Conservation (phyloP, 2,113 vertebrate species). For the Psittacara wagleri region DNA sequence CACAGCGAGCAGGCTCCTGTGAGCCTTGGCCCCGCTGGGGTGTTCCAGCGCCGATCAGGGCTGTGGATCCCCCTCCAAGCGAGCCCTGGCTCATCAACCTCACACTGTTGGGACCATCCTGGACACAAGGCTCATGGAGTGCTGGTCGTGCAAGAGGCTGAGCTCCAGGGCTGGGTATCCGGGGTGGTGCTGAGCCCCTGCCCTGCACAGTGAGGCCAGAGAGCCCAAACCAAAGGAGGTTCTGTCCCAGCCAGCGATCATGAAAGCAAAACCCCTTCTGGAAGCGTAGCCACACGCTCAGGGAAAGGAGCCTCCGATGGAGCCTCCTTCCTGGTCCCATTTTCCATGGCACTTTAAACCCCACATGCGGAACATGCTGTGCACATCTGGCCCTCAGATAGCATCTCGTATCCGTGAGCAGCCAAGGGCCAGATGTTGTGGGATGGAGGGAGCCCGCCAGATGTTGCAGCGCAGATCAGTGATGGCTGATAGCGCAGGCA, state of each 20-base stretch:
- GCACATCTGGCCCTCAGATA: not conserved
- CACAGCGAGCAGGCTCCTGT: not conserved
- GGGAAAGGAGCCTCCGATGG: not conserved
- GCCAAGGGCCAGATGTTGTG: not conserved
- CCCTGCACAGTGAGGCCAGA: accelerated
- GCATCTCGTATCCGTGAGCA: not conserved
- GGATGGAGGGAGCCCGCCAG: not conserved
- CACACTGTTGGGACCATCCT: not conserved
- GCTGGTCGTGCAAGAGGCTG: not conserved
- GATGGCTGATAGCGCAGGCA: not conserved
- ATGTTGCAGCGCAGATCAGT: not conserved
- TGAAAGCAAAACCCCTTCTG: not conserved
- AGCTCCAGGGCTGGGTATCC: not conserved
- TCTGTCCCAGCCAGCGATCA: not conserved
- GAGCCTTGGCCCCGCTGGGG: accelerated
- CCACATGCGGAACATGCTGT: accelerated
- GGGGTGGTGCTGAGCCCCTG: not conserved
- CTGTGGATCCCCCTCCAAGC: not conserved
- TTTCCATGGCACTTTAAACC: not conserved
- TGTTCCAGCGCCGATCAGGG: accelerated
- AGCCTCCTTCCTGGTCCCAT: not conserved
- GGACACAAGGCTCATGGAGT: not conserved
- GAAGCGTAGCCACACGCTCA: accelerated
- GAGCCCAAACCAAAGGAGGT: not conserved
- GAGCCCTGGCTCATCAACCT: not conserved